Percentiles rank a stretch among this genome's conserved stretches.
These are phyloP conservation scores for Varanus komodoensis DNA, from an alignment of 2,113 vertebrate species.

Conservation along the genomic window DNA sequence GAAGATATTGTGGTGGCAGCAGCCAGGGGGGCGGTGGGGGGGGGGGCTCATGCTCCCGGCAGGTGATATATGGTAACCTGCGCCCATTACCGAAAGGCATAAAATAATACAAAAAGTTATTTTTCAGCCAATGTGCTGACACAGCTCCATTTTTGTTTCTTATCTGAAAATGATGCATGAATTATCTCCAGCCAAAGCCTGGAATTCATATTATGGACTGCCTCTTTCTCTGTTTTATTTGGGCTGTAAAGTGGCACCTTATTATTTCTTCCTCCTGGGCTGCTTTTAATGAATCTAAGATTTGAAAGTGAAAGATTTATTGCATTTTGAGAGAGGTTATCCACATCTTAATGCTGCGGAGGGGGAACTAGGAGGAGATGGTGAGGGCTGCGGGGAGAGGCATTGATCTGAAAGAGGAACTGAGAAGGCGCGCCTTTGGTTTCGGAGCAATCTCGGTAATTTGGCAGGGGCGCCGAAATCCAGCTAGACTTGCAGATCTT, in stretches of 20 bases:
- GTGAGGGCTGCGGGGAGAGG: background rate
- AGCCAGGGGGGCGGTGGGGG: background rate
- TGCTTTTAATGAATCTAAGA: constrained; percentile 80
- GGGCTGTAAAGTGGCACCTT: constrained; percentile 79
- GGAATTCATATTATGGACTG: constrained; percentile 71
- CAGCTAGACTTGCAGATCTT: background rate
- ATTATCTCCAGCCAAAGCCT: constrained; percentile 75
- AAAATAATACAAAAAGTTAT: constrained; percentile 59
- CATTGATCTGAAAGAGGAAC: constrained; percentile 56
- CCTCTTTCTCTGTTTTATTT: constrained; percentile 79
- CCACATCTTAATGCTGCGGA: constrained; percentile 46
- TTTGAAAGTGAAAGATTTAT: constrained; percentile 84
- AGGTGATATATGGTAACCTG: constrained; percentile 36
- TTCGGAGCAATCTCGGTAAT: constrained; percentile 22
- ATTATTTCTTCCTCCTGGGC: constrained; percentile 81
- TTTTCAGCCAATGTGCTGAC: constrained; percentile 74
- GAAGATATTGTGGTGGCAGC: constrained; percentile 48
- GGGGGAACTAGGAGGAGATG: constrained; percentile 9
- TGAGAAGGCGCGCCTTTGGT: constrained; percentile 32
- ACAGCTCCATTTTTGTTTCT: constrained; percentile 72
- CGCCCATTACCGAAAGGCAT: constrained; percentile 55
- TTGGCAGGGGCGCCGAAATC: background rate
- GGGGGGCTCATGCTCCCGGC: constrained; percentile 27
- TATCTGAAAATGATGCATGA: constrained; percentile 75
- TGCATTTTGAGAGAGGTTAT: constrained; percentile 66